Conservation (phyloP, 2,797 vertebrate species). For the Enteromius fasciolatus region DNA sequence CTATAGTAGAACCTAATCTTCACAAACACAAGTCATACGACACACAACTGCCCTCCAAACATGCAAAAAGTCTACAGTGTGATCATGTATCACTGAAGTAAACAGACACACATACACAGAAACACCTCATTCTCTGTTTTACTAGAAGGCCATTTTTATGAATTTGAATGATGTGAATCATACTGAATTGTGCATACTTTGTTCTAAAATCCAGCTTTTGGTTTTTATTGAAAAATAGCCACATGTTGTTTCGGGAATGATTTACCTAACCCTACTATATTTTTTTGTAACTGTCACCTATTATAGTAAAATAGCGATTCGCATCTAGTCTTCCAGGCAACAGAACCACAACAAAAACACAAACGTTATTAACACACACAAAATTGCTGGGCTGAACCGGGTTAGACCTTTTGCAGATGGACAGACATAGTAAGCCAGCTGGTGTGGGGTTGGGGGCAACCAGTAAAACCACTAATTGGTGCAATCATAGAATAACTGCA, state of each 20-base stretch:
- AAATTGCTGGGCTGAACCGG: neutral
- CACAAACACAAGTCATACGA: slow-evolving; percentile 14
- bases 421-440: slow-evolving; percentile 27
- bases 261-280: neutral
- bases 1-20: neutral
- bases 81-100: slow-evolving; percentile 20
- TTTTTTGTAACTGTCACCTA: neutral
- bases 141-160: neutral
- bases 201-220: neutral
- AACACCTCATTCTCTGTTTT: neutral
- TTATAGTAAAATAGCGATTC: slow-evolving; percentile 25
- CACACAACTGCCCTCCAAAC: slow-evolving; percentile 6
- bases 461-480: slow-evolving; percentile 67
- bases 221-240: neutral
- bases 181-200: neutral
- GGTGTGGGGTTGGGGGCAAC: slow-evolving; percentile 5
- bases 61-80: slow-evolving; percentile 21
- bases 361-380: slow-evolving; percentile 2
- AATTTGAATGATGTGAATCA: neutral
- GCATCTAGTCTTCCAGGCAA: slow-evolving; percentile 16
- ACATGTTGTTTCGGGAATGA: neutral
- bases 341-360: slow-evolving; percentile 19
- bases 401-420: slow-evolving; percentile 15
- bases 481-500: slow-evolving; percentile 74
- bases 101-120: neutral